Conservation (phyloP, 1,140 invertebrate species). For the Zaprionus vittiger region DNA sequence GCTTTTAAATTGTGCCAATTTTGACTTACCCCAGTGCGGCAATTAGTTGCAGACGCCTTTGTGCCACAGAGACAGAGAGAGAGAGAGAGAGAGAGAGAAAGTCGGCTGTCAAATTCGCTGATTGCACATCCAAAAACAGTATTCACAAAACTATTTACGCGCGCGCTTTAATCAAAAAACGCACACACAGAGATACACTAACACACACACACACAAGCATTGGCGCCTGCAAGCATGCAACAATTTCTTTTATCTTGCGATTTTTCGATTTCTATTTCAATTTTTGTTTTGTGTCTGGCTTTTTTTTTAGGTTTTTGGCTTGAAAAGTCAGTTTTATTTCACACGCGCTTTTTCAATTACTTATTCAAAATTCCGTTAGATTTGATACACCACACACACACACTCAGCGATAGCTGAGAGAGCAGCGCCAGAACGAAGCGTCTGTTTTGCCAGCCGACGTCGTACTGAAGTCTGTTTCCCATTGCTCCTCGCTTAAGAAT, state of each 20-base stretch:
- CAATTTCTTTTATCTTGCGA: conserved; percentile 37
- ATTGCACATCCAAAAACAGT: conserved; percentile 52
- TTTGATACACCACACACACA: neutral
- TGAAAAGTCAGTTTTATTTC: conserved; percentile 25
- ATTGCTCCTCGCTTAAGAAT: conserved; percentile 55
- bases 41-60: conserved; percentile 27
- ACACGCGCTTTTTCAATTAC: conserved; percentile 57
- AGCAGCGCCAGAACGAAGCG: conserved; percentile 37
- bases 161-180: conserved; percentile 69
- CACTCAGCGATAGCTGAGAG: neutral
- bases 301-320: conserved; percentile 32
- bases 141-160: conserved; percentile 58
- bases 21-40: conserved; percentile 56
- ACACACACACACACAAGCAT: conserved; percentile 24
- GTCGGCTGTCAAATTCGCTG: conserved; percentile 45
- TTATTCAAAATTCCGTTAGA: conserved; percentile 74
- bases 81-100: neutral
- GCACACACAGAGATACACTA: conserved; percentile 12
- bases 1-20: neutral
- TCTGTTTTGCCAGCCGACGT: conserved; percentile 63
- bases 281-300: conserved; percentile 17
- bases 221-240: conserved; percentile 63
- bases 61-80: neutral
- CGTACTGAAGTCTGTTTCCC: conserved; percentile 50
- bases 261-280: conserved; percentile 8